A percentile compares a stretch with the other conserved stretches of the same genome.
These are phyloP conservation scores for Rhinoraja longicauda DNA, from an alignment of 2,797 vertebrate species.

Conservation along the genomic window DNA sequence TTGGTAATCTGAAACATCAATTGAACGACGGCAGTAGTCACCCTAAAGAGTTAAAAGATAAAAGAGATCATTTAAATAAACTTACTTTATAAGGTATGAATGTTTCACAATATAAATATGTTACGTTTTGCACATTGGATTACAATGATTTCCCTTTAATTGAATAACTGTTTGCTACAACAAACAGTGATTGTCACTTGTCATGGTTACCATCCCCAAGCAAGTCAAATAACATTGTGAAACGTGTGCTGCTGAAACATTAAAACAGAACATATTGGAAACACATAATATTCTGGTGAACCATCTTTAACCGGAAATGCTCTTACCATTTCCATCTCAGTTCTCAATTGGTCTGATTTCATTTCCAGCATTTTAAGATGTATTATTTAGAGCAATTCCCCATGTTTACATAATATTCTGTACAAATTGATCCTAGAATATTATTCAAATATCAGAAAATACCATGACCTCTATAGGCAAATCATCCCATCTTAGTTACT, in stretches of 20 bases:
- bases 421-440: background rate
- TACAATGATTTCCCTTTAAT: slow-evolving; percentile 2
- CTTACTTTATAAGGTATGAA: background rate
- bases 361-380: background rate
- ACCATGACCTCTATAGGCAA: background rate
- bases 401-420: background rate
- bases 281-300: background rate
- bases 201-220: background rate
- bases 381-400: background rate
- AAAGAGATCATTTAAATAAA: slow-evolving; percentile 11
- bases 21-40: background rate
- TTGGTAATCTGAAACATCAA: slow-evolving; percentile 4
- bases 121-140: background rate
- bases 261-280: background rate
- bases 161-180: slow-evolving; percentile 3
- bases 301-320: background rate
- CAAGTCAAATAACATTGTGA: background rate
- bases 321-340: background rate
- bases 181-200: background rate
- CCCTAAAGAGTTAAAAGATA: slow-evolving; percentile 5
- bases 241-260: background rate
- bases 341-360: background rate
- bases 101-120: slow-evolving; percentile 19
- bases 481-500: background rate
- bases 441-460: background rate